Evolutionary conservation across 2,113 vertebrate species (phyloP).

Genomic region (Oncorhynchus clarkii): DNA sequence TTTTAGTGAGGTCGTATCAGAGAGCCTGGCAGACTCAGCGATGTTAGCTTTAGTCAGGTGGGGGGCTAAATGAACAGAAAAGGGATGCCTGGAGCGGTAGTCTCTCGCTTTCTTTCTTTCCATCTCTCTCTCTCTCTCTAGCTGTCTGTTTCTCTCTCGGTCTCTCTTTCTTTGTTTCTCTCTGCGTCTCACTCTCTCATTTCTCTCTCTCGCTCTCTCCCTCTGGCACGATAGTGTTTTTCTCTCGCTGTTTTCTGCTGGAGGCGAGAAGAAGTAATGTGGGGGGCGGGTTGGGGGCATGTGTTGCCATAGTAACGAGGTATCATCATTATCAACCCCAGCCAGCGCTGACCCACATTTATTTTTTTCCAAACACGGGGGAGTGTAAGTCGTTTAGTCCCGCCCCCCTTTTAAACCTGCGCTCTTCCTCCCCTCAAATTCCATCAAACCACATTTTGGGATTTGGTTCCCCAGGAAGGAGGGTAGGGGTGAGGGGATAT

Average conservation of each 20-base stretch:
- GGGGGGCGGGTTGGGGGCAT: constrained; percentile 35
- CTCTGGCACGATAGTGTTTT: constrained; percentile 8
- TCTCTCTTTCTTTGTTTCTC: not conserved
- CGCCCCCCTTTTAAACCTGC: not conserved
- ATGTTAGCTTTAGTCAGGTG: not conserved
- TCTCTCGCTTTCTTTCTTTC: not conserved
- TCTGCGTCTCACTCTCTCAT: not conserved
- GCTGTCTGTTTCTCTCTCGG: not conserved
- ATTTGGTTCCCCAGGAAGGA: no score
- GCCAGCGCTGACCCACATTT: constrained; percentile 67
- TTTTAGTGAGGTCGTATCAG: not conserved
- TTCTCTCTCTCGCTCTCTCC: constrained; percentile 2
- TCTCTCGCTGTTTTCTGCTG: constrained; percentile 42
- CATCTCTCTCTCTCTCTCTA: not conserved
- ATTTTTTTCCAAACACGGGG: constrained; percentile 37
- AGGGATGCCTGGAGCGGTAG: constrained; percentile 1
- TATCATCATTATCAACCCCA: constrained; percentile 50
- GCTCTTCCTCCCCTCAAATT: not conserved
- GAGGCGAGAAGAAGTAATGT: constrained; percentile 61
- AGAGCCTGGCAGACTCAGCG: not conserved
- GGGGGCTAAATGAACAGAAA: not conserved
- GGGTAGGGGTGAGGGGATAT: constrained; percentile 1
- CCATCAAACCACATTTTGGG: not conserved
- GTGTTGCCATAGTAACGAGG: constrained; percentile 64
- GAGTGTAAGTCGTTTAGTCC: constrained; percentile 21